phyloP scores from a whole-genome alignment of 2,888 invertebrate genomes.

The Dusona sp. region DNA sequence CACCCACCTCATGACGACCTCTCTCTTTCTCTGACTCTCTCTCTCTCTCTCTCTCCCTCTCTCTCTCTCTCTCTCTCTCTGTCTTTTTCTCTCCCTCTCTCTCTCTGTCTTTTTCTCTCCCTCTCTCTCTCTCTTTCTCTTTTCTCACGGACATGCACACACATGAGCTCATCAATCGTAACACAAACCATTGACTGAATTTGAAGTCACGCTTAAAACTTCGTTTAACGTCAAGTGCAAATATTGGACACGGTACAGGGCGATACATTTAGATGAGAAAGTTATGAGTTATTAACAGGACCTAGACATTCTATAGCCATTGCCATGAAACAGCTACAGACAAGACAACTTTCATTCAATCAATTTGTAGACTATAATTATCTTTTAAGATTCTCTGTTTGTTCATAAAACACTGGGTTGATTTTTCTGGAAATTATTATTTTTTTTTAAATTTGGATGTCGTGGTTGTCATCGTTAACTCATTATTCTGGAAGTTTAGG shows the following conservation, averaged over 20 bases:
- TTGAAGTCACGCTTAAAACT: conserved; percentile 65
- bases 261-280: neutral
- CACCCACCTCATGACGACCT: too few species aligned
- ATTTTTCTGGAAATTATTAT: neutral
- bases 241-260: neutral
- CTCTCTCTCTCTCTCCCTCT: too few species aligned
- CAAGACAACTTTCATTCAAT: neutral
- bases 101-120: conserved; percentile 20
- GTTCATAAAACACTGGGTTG: neutral
- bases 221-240: conserved; percentile 12
- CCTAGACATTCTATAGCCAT: conserved; percentile 12
- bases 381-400: neutral
- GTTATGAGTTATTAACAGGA: neutral
- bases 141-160: conserved; percentile 24
- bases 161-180: conserved; percentile 36
- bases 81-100: too few species aligned
- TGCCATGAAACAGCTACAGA: neutral
- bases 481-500: too few species aligned
- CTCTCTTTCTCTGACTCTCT: too few species aligned
- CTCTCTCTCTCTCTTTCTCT: conserved; percentile 28
- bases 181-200: conserved; percentile 57
- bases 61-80: too few species aligned
- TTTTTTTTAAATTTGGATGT: neutral
- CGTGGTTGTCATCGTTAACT: too few species aligned
- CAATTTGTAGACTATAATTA: neutral